phyloP scores from a whole-genome alignment of 2,888 invertebrate species.

The Torymus texanus region DNA sequence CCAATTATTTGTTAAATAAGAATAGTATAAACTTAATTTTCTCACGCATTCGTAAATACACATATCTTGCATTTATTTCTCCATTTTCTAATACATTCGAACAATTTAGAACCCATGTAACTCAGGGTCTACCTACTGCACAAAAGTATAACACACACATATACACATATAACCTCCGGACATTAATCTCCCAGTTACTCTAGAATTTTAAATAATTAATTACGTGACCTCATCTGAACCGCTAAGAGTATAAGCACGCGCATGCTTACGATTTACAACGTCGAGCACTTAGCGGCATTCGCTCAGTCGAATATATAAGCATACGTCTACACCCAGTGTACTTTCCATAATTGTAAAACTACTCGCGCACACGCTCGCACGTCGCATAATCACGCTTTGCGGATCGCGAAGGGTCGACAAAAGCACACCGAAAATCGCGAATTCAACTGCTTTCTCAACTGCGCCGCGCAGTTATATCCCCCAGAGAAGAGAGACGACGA shows the following conservation, averaged over 20 bases:
- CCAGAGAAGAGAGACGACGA: not conserved
- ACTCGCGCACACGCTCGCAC: conserved; percentile 9
- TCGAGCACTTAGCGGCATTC: not conserved
- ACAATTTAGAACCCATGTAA: no score
- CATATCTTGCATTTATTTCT: no score
- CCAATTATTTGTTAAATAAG: no score
- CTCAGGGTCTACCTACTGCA: no score
- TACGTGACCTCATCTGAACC: not conserved
- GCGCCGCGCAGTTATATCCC: not conserved
- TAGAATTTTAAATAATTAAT: not conserved
- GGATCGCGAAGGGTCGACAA: not conserved
- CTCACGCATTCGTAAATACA: no score
- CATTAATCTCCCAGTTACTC: no score
- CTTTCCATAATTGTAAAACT: conserved; percentile 39
- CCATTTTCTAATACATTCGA: no score
- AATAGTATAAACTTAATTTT: no score
- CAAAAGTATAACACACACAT: no score
- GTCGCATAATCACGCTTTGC: not conserved
- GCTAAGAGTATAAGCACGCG: not conserved
- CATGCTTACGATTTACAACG: not conserved
- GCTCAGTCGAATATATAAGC: no score
- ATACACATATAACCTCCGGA: no score
- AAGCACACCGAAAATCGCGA: conserved; percentile 31
- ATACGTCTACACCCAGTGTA: no score
- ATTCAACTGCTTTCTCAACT: not conserved